phyloP scores from a whole-genome alignment of 2,797 vertebrate genomes.

The Hippoglossus hippoglossus region DNA sequence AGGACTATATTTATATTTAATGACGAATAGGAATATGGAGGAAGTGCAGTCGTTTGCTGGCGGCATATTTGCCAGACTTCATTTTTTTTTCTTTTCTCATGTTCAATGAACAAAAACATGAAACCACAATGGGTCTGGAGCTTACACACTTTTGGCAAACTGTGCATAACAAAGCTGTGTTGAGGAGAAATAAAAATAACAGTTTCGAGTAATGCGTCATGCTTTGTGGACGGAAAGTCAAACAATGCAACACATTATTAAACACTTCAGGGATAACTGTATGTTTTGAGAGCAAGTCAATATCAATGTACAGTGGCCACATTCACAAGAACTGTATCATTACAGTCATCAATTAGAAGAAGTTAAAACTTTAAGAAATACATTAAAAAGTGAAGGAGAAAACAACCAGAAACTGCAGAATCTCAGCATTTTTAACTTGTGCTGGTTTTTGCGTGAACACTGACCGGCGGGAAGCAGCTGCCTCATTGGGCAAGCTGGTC shows the following conservation, averaged over 20 bases:
- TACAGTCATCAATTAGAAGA: not conserved
- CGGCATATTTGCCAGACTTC: not conserved
- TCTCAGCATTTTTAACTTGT: not conserved
- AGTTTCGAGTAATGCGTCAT: constrained; percentile 30
- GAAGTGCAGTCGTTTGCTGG: constrained; percentile 7
- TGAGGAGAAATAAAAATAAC: constrained; percentile 31
- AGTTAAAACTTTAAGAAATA: not conserved
- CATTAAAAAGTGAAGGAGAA: not conserved
- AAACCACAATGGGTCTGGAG: constrained; percentile 47
- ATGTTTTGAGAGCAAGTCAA: not conserved
- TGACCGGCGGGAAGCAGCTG: constrained; percentile 65
- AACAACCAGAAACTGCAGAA: constrained; percentile 8
- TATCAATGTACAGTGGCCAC: not conserved
- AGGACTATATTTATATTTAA: constrained; percentile 45
- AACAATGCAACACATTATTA: constrained; percentile 34
- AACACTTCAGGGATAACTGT: not conserved
- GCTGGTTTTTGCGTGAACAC: constrained; percentile 8
- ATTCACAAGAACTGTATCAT: not conserved
- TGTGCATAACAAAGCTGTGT: constrained; percentile 41
- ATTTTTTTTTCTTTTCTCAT: constrained; percentile 18
- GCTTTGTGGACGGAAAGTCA: constrained; percentile 45
- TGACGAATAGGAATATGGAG: constrained; percentile 38
- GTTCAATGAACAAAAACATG: constrained; percentile 64
- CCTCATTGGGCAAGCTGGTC: constrained; percentile 42
- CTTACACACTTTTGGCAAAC: constrained; percentile 59